phyloP scores from a whole-genome alignment of 2,113 vertebrate species.

The Corythornis cristatus region DNA sequence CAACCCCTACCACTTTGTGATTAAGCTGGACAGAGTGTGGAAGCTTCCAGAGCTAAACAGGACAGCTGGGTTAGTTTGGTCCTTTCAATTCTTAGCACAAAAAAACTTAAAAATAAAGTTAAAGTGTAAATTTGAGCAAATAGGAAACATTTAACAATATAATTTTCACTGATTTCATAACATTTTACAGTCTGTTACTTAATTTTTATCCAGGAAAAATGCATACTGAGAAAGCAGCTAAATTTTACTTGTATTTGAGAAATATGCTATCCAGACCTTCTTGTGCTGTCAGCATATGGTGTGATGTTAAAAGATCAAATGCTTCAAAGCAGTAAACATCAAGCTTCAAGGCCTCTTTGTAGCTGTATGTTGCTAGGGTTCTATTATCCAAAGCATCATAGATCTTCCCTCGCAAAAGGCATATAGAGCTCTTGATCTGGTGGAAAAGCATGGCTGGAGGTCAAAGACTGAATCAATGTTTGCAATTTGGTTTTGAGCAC shows the following conservation, averaged over 20 bases:
- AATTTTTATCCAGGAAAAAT: not conserved
- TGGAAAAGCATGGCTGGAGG: constrained; percentile 62
- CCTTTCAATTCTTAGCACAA: not conserved
- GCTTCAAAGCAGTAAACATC: constrained; percentile 99
- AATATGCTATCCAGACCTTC: constrained; percentile 84
- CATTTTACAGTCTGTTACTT: not conserved
- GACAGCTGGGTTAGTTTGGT: not conserved
- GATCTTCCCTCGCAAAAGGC: constrained; percentile 96
- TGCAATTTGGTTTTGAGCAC: constrained; percentile 42
- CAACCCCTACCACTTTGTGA: no score
- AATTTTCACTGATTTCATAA: not conserved
- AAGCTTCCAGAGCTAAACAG: not conserved
- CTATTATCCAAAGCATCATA: constrained; percentile 98
- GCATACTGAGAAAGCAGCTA: not conserved
- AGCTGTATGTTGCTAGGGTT: constrained; percentile 93
- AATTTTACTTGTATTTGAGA: not conserved
- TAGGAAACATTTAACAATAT: no score
- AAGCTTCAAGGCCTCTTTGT: constrained; percentile 98
- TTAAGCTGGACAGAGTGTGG: not conserved
- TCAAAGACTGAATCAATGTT: constrained; percentile 48
- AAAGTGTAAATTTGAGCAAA: not conserved
- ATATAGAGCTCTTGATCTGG: constrained; percentile 97
- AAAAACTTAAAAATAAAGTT: not conserved
- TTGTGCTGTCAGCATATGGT: constrained; percentile 98
- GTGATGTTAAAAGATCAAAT: constrained; percentile 97